These are phyloP conservation scores for Perccottus glenii DNA, from an alignment of 2,113 vertebrate species.

Conservation along the genomic window DNA sequence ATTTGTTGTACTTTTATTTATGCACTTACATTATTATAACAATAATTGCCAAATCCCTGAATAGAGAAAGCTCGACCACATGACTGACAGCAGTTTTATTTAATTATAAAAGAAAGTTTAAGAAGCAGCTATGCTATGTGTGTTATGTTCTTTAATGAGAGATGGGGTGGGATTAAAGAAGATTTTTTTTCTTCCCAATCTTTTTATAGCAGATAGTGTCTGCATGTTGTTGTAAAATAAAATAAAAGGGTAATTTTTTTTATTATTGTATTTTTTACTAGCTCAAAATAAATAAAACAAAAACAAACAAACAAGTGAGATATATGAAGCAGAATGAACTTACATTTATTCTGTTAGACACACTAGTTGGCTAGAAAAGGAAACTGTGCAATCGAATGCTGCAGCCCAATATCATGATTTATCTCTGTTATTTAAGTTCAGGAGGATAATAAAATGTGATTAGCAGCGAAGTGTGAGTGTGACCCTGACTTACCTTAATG, in stretches of 20 bases:
- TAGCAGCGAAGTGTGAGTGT: not conserved
- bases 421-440: constrained; percentile 16
- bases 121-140: no score
- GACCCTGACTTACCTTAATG: constrained; percentile 87
- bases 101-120: no score
- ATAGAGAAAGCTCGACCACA: not conserved
- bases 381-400: not conserved
- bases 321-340: not conserved
- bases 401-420: not conserved
- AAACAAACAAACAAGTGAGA: no score
- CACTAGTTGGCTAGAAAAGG: not conserved
- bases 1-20: not conserved
- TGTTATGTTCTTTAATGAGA: no score
- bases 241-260: no score
- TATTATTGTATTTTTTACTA: no score
- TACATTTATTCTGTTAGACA: not conserved
- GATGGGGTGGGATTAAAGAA: no score
- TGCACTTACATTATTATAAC: not conserved
- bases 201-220: no score
- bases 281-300: no score
- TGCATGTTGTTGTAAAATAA: no score
- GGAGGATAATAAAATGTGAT: constrained; percentile 1
- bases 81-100: no score
- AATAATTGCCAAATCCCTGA: not conserved
- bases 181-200: no score